Base-by-base conservation (phyloP, 2,888 invertebrate genomes). In the Eudasyphora cyanicolor region DNA sequence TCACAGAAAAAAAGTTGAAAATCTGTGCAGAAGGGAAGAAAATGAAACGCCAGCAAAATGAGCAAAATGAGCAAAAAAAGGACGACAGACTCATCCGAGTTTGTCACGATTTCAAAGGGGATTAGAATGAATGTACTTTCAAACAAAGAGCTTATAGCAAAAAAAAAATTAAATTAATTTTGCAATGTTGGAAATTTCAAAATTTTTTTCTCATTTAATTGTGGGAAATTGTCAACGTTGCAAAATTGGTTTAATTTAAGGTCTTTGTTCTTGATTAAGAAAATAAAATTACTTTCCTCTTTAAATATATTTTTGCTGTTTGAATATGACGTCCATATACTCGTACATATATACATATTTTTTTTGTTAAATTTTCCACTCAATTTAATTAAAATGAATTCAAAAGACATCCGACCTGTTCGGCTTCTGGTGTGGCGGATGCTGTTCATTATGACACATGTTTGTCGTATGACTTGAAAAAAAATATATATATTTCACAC, bases 281-380 rank as follows among this genome's bases (percentile, higher is more conserved):
- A n/a, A n/a, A n/a, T n/a, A n/a, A n/a, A n/a, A n/a, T n/a, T n/a
- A n/a, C n/a, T n/a, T n/a, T n/a, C n/a, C n/a, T n/a, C n/a, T n/a
- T n/a, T n/a, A n/a, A n/a, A n/a, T n/a, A n/a, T n/a, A n/a, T 74
- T 67, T 32, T 51, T 27, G 45, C 45, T n/a, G 12, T 64, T 73
- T n/a, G n/a, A n/a, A n/a, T n/a, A n/a, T n/a, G 60, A 67, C 67
- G 42, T 19, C 3, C 8, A 42, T 70, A n/a, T n/a, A n/a, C n/a
- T n/a, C n/a, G n/a, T n/a, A n/a, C n/a, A n/a, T n/a, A n/a, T n/a
- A n/a, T n/a, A n/a, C n/a, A n/a, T n/a, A n/a, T n/a, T n/a, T n/a
- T n/a, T n/a, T n/a, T n/a, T n/a, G n/a, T 62, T 82, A 12, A 21
- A 76, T 79, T 82, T 82, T 76, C 62, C 71, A 64, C 75, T 76